Conservation (phyloP, 2,888 invertebrate genomes). For the Agriopis marginaria region DNA sequence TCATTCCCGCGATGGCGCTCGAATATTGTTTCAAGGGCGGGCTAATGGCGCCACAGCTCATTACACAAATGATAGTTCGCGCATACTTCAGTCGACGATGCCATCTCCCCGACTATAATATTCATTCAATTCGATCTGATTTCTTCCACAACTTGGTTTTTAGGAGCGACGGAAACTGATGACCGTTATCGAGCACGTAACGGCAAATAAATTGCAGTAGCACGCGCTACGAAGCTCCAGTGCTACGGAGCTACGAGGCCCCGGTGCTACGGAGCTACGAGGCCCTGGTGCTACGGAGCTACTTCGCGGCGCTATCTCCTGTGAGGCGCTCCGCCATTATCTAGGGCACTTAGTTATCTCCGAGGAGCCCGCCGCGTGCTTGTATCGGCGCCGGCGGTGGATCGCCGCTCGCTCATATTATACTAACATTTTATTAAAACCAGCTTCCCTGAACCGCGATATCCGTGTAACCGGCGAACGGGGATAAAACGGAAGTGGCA, state of each 20-base stretch:
- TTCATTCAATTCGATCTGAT: slow-evolving; percentile 24
- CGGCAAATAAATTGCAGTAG: slow-evolving; percentile 17
- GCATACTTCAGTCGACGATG: slow-evolving; percentile 16
- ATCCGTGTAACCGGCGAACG: not conserved
- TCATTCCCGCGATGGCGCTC: slow-evolving; percentile 41
- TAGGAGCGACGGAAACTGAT: slow-evolving; percentile 16
- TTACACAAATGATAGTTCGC: slow-evolving; percentile 35
- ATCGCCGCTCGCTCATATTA: not conserved
- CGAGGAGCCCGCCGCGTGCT: not conserved
- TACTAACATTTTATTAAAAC: slow-evolving; percentile 7
- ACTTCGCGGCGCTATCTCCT: slow-evolving; percentile 15
- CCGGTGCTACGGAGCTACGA: slow-evolving; percentile 20
- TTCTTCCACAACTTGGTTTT: slow-evolving; percentile 17
- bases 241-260: slow-evolving; percentile 15
- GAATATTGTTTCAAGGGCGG: slow-evolving; percentile 35
- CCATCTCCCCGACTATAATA: slow-evolving; percentile 24
- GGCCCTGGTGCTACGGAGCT: slow-evolving; percentile 21
- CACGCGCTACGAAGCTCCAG: slow-evolving; percentile 20
- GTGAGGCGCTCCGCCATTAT: slow-evolving; percentile 12
- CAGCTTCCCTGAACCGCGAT: slow-evolving; percentile 1
- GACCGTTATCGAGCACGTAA: slow-evolving; percentile 24
- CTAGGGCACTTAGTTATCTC: slow-evolving; percentile 19
- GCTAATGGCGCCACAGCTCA: slow-evolving; percentile 28
- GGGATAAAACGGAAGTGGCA: slow-evolving; percentile 16
- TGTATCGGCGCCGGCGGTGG: not conserved